phyloP scores from a whole-genome alignment of 2,113 vertebrate genomes.

The Apteryx mantelli region DNA sequence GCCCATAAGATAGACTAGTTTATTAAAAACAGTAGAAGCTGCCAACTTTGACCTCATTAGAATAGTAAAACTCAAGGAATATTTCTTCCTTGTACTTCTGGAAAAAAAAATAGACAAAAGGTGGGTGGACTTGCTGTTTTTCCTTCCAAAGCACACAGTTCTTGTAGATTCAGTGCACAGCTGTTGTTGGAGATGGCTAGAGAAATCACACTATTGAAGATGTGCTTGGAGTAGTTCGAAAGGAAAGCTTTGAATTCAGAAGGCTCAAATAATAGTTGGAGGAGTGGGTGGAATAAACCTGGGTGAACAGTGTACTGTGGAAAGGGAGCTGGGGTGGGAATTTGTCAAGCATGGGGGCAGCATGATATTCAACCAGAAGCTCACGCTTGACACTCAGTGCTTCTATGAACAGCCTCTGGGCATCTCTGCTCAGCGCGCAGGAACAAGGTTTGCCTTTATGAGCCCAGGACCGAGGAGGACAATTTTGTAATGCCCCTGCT shows the following conservation, averaged over 20 bases:
- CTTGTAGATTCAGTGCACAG: neutral
- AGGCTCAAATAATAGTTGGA: neutral
- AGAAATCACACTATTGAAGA: fast-evolving
- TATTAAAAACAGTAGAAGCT: neutral
- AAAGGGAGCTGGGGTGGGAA: neutral
- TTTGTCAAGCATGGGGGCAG: neutral
- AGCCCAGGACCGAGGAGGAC: fast-evolving
- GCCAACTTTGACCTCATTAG: neutral
- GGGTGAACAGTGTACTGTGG: neutral
- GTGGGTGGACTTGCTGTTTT: neutral
- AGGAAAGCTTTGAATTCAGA: neutral
- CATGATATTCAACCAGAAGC: fast-evolving
- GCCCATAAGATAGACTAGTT: neutral
- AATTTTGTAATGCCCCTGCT: neutral
- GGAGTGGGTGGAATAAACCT: neutral
- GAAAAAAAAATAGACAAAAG: neutral
- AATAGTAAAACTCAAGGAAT: neutral
- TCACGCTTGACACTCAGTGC: neutral
- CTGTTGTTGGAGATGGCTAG: fast-evolving
- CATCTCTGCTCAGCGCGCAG: fast-evolving
- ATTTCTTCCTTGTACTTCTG: neutral
- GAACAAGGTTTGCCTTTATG: neutral
- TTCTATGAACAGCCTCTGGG: neutral
- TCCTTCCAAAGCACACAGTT: neutral
- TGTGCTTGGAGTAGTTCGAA: neutral